Percentiles rank a stretch among this genome's conserved stretches.
These are phyloP conservation scores for Camponotus floridanus DNA, from an alignment of 1,140 invertebrate species.

Conservation along the genomic window DNA sequence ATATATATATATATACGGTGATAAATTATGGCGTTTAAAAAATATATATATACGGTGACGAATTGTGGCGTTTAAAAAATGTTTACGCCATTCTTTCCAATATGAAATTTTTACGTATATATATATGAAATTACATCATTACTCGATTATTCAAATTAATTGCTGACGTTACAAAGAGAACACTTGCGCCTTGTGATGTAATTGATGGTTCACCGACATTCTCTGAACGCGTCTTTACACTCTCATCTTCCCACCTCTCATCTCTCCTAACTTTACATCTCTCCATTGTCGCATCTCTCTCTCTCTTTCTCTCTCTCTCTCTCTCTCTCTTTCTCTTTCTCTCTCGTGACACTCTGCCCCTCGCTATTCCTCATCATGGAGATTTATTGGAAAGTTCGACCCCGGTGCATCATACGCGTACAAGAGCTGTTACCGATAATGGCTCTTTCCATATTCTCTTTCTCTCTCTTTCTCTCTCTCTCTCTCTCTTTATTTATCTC, in stretches of 20 bases:
- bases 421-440: slow-evolving; percentile 70
- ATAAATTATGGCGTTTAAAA: neutral
- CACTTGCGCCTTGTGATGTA: slow-evolving; percentile 9
- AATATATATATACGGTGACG: too few species aligned
- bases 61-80: too few species aligned
- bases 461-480: slow-evolving; percentile 12
- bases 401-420: slow-evolving; percentile 67
- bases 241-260: neutral
- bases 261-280: slow-evolving; percentile 56
- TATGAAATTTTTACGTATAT: neutral
- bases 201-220: neutral
- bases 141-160: slow-evolving; percentile 12
- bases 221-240: slow-evolving; percentile 3
- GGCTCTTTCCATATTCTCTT: slow-evolving; percentile 39
- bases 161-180: neutral
- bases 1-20: too few species aligned
- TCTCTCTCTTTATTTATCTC: neutral
- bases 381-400: slow-evolving; percentile 74
- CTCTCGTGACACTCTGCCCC: neutral
- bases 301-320: slow-evolving; percentile 27
- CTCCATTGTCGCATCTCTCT: slow-evolving; percentile 38
- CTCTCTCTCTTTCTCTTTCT: neutral
- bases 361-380: slow-evolving; percentile 12
- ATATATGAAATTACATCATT: neutral
- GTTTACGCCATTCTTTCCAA: neutral